A percentile compares a stretch with the other conserved stretches of the same genome.
These are phyloP conservation scores for Athalia rosae DNA, from an alignment of 2,888 invertebrate species.

Conservation along the genomic window DNA sequence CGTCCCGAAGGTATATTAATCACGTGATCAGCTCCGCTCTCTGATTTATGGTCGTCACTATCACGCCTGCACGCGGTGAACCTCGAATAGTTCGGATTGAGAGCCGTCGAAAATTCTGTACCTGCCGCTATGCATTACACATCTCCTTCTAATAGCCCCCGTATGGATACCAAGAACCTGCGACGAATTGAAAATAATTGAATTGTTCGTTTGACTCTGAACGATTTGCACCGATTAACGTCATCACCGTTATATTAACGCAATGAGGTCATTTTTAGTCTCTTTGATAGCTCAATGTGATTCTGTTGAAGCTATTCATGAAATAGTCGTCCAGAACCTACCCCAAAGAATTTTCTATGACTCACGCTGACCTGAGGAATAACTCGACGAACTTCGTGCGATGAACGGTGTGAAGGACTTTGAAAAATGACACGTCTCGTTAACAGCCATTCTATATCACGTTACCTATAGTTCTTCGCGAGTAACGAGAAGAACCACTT, in stretches of 20 bases:
- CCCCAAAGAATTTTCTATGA: slow-evolving; percentile 20
- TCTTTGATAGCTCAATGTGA: neutral
- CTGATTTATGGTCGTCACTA: slow-evolving; percentile 32
- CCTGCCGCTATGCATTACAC: neutral
- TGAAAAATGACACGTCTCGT: slow-evolving; percentile 38
- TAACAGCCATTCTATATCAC: slow-evolving; percentile 10
- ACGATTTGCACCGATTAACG: too few relatives aligned
- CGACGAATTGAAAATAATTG: too few relatives aligned
- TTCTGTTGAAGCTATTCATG: neutral
- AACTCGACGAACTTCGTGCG: neutral
- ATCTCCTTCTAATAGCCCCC: neutral
- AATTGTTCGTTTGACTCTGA: too few relatives aligned
- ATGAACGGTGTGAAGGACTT: neutral
- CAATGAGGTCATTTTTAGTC: too few relatives aligned
- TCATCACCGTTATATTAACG: neutral
- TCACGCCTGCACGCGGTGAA: neutral
- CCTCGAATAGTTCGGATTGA: slow-evolving; percentile 21
- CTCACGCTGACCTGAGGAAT: neutral
- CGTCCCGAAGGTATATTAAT: slow-evolving; percentile 31
- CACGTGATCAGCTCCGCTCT: slow-evolving; percentile 21
- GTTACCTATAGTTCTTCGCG: neutral
- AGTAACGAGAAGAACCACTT: slow-evolving; percentile 1
- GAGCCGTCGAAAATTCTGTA: slow-evolving; percentile 14
- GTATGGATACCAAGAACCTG: too few relatives aligned
- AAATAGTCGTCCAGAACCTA: neutral